These are phyloP conservation scores for Marcusenius ussheri DNA, from an alignment of 2,113 vertebrate species.

Conservation along the genomic window DNA sequence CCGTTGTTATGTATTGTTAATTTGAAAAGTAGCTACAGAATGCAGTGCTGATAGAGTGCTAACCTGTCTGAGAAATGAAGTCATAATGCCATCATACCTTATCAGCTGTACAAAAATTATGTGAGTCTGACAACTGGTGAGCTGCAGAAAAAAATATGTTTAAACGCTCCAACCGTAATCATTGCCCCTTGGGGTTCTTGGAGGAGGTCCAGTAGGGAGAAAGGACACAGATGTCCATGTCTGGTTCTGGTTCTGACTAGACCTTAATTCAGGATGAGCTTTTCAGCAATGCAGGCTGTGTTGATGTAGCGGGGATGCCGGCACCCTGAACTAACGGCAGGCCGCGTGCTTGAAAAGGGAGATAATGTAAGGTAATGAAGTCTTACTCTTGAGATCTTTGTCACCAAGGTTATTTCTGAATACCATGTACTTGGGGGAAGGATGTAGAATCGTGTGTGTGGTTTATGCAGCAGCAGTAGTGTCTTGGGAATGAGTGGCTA, in stretches of 20 bases:
- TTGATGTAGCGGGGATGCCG: neutral
- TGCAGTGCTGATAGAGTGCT: neutral
- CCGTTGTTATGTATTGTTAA: neutral
- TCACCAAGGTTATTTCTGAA: neutral
- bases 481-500: neutral
- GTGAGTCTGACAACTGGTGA: neutral
- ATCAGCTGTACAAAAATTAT: neutral
- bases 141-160: neutral
- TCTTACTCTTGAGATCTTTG: neutral
- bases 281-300: neutral
- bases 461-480: neutral
- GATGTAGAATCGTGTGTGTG: neutral
- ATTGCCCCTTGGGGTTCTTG: neutral
- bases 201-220: neutral
- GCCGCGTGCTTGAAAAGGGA: neutral
- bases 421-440: neutral
- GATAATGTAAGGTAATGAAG: neutral
- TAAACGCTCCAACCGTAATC: neutral
- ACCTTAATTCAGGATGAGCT: no score
- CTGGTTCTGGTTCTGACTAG: neutral
- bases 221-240: neutral
- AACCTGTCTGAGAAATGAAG: neutral
- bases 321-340: no score
- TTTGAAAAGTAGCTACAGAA: neutral
- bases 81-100: neutral